Evolutionary conservation across 2,888 invertebrate species (phyloP).

Genomic region (Empis livida): DNA sequence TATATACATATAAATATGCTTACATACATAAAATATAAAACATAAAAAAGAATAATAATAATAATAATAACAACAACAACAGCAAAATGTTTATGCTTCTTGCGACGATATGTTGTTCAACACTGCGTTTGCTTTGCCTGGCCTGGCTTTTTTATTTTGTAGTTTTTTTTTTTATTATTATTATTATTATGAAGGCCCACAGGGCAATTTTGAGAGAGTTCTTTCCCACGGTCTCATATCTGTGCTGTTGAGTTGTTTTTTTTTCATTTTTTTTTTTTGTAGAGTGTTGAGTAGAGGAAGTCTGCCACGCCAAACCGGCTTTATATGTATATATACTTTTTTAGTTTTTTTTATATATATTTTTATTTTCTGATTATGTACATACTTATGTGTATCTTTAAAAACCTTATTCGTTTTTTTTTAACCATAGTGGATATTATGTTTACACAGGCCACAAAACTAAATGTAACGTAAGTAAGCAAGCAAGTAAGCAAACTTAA

Average conservation of each 20-base stretch:
- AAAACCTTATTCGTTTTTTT: too few species aligned
- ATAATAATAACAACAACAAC: slow-evolving; percentile 3
- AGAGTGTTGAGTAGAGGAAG: slow-evolving; percentile 12
- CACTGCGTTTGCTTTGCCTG: too few species aligned
- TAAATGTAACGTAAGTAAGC: too few species aligned
- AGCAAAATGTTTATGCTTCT: slow-evolving; percentile 1
- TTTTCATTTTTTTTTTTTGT: background rate
- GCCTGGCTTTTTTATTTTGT: too few species aligned
- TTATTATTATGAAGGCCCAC: slow-evolving; percentile 6
- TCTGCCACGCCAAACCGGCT: slow-evolving; percentile 23
- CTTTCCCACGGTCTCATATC: slow-evolving; percentile 38
- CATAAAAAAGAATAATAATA: slow-evolving; percentile 3
- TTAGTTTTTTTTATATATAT: background rate
- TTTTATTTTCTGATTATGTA: background rate
- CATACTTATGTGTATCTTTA: background rate
- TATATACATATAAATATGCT: background rate
- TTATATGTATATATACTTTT: background rate
- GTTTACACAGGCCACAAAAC: slow-evolving; percentile 3
- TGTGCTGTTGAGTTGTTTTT: slow-evolving; percentile 6
- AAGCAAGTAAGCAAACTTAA: too few species aligned
- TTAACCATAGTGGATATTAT: background rate
- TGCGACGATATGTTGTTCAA: too few species aligned
- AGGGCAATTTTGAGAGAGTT: slow-evolving; percentile 16
- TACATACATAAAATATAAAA: background rate
- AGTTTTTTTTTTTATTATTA: too few species aligned